Conservation (phyloP, 2,888 invertebrate species). For the Drosophila hamatofila region DNA sequence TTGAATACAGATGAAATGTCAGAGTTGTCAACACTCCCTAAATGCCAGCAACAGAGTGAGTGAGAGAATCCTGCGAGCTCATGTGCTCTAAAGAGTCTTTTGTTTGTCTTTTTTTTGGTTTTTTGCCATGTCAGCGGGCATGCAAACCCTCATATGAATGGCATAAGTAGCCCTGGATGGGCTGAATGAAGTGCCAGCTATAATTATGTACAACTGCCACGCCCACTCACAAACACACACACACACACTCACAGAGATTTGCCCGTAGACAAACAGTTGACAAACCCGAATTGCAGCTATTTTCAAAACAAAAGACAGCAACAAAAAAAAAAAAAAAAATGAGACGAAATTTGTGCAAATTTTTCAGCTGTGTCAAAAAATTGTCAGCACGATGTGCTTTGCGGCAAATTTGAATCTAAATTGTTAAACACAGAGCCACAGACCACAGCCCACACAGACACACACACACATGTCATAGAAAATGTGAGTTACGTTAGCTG, state of each 20-base stretch:
- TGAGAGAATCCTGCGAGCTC: slow-evolving; percentile 21
- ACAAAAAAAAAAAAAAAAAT: slow-evolving; percentile 29
- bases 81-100: slow-evolving; percentile 35
- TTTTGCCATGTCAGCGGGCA: slow-evolving; percentile 35
- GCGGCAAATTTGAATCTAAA: slow-evolving; percentile 67
- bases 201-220: slow-evolving; percentile 73
- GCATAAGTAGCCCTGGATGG: slow-evolving; percentile 61
- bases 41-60: neutral
- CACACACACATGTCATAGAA: slow-evolving; percentile 53
- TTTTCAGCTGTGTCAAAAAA: slow-evolving; percentile 82
- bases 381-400: slow-evolving; percentile 68
- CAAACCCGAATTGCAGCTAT: slow-evolving; percentile 69
- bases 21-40: slow-evolving; percentile 45
- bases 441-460: slow-evolving; percentile 1
- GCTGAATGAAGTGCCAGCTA: slow-evolving; percentile 66
- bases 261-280: slow-evolving; percentile 51
- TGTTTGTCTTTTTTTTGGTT: slow-evolving; percentile 17
- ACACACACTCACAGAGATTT: slow-evolving; percentile 20
- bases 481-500: slow-evolving; percentile 78
- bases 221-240: slow-evolving; percentile 48
- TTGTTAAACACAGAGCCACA: slow-evolving; percentile 54
- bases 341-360: slow-evolving; percentile 68
- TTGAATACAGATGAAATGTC: slow-evolving; percentile 65
- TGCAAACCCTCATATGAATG: slow-evolving; percentile 7
- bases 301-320: slow-evolving; percentile 56